A percentile compares a stretch with the other conserved stretches of the same genome.
Conservation (phyloP, 1,140 invertebrate genomes). For the Branchinecta lynchi region DNA sequence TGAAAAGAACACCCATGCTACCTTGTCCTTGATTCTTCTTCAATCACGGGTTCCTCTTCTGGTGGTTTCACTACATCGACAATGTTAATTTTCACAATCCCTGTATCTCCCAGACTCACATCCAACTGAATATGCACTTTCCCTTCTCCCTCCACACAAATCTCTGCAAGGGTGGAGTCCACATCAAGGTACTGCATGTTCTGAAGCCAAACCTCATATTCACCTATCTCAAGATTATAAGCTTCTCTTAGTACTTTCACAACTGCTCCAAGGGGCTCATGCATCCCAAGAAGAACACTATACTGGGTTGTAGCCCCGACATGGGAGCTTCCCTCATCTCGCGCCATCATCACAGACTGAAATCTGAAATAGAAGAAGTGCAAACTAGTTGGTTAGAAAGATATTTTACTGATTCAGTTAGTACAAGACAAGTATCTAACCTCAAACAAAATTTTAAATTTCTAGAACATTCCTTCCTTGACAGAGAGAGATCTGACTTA, state of each 20-base stretch:
- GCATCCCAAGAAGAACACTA: background rate
- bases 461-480: too few species aligned
- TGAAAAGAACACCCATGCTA: background rate
- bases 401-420: too few species aligned
- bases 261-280: background rate
- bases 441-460: too few species aligned
- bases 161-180: background rate
- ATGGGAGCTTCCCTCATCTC: too few species aligned
- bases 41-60: background rate
- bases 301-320: background rate
- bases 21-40: background rate
- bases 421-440: too few species aligned
- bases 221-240: background rate
- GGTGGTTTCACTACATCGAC: background rate
- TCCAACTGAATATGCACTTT: background rate
- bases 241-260: background rate
- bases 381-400: too few species aligned
- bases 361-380: too few species aligned
- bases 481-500: too few species aligned
- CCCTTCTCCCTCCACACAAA: background rate
- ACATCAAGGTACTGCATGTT: background rate
- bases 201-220: background rate
- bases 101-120: background rate
- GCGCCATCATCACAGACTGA: too few species aligned
- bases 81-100: background rate